These are phyloP conservation scores for Maccullochella peelii DNA, from an alignment of 2,113 vertebrate genomes.

Conservation along the genomic window DNA sequence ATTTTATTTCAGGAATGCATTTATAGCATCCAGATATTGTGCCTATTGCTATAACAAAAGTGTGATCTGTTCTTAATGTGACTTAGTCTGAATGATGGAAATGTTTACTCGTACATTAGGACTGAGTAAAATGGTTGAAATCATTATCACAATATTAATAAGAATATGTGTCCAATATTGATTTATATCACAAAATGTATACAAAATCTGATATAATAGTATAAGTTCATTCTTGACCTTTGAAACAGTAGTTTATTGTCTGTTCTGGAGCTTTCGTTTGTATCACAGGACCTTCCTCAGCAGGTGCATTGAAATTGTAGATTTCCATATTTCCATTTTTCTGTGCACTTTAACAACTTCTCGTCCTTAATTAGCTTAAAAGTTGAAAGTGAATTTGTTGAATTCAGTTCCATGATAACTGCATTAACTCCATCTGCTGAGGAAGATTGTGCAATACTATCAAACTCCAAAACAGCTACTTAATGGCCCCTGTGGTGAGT, in stretches of 20 bases:
- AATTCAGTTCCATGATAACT: neutral
- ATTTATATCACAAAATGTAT: neutral
- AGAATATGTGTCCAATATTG: neutral
- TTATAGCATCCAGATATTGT: slow-evolving; percentile 23
- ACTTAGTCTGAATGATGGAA: slow-evolving; percentile 12
- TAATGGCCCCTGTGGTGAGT: neutral
- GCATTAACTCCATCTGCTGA: neutral
- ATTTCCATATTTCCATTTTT: neutral
- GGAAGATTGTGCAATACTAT: neutral
- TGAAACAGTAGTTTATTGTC: neutral
- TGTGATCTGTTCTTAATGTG: slow-evolving; percentile 16
- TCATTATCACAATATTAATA: neutral
- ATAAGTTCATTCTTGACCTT: neutral
- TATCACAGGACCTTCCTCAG: neutral
- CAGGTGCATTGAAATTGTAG: neutral
- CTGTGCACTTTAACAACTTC: neutral
- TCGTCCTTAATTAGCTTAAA: neutral
- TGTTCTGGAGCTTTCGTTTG: neutral
- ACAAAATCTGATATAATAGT: too few species aligned
- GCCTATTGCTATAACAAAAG: slow-evolving; percentile 6
- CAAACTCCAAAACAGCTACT: neutral
- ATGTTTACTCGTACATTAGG: neutral
- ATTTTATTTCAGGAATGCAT: slow-evolving; percentile 63
- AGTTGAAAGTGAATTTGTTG: neutral
- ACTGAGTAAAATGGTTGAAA: neutral